Evolutionary conservation across 1,140 invertebrate genomes (phyloP).

Genomic region (Colletes gigas): DNA sequence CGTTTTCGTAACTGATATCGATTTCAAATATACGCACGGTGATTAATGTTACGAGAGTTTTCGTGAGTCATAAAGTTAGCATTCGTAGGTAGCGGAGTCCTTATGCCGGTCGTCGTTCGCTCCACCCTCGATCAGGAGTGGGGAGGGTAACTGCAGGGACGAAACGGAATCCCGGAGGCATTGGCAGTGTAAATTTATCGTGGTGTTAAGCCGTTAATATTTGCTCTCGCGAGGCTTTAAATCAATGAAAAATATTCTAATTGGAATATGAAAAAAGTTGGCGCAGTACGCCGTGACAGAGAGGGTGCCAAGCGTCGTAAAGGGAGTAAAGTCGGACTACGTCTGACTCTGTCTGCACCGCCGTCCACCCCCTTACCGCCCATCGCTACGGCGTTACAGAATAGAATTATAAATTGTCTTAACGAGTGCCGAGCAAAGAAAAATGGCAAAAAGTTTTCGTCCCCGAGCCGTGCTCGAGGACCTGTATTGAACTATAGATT

Average conservation of each 20-base stretch:
- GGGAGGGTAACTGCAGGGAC: background rate
- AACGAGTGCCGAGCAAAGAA: conserved; percentile 57
- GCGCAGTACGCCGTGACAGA: conserved; percentile 60
- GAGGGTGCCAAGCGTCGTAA: conserved; percentile 30
- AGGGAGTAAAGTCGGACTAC: conserved; percentile 16
- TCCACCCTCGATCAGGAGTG: background rate
- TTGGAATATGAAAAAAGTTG: conserved; percentile 82
- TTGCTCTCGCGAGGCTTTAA: conserved; percentile 75
- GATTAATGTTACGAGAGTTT: conserved; percentile 81
- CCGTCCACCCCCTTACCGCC: too few relatives aligned
- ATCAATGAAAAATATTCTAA: conserved; percentile 82
- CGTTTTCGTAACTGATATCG: conserved; percentile 75
- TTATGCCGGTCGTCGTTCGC: conserved; percentile 26
- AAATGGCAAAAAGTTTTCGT: conserved; percentile 67
- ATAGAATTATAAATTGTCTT: conserved; percentile 73
- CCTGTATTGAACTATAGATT: conserved; percentile 57
- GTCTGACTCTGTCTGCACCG: background rate
- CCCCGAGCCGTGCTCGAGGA: conserved; percentile 31
- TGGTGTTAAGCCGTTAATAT: conserved; percentile 79
- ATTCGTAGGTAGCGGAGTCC: conserved; percentile 66
- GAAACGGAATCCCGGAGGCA: conserved; percentile 51
- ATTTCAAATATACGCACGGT: conserved; percentile 73
- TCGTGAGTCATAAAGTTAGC: conserved; percentile 79
- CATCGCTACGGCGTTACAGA: conserved; percentile 43
- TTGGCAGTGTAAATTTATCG: conserved; percentile 80